These are phyloP conservation scores for Carlito syrichta DNA, from an alignment of 2,113 vertebrate species.

Conservation along the genomic window DNA sequence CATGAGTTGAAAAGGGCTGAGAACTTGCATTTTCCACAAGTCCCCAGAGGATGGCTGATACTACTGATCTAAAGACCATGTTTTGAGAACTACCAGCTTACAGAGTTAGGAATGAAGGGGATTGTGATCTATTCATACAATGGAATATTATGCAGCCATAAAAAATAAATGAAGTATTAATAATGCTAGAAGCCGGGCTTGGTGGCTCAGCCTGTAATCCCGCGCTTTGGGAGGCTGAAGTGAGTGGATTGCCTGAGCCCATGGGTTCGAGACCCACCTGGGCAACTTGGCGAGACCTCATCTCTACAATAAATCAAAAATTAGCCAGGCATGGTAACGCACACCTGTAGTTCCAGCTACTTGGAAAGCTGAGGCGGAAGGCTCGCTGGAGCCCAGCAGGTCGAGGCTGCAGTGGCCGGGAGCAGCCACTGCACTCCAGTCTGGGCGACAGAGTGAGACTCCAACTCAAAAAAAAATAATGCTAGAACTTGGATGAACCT, in stretches of 20 bases:
- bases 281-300: too few species aligned
- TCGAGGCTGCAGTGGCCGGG: too few species aligned
- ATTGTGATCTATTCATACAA: not conserved
- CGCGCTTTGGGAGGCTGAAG: not conserved
- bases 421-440: not conserved
- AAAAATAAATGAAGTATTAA: not conserved
- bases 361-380: too few species aligned
- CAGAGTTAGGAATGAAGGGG: not conserved
- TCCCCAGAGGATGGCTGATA: not conserved
- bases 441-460: not conserved
- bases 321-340: too few species aligned
- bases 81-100: not conserved
- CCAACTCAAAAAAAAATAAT: not conserved
- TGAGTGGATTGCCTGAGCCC: not conserved
- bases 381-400: too few species aligned
- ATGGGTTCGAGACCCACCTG: not conserved
- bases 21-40: not conserved
- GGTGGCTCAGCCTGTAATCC: not conserved
- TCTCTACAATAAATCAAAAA: too few species aligned
- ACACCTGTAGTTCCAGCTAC: too few species aligned
- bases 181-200: too few species aligned
- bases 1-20: not conserved
- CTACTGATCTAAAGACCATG: not conserved
- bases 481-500: not conserved
- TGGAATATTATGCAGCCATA: not conserved